Evolutionary conservation across 1,140 invertebrate genomes (phyloP).

Genomic region (Telenomus remus): DNA sequence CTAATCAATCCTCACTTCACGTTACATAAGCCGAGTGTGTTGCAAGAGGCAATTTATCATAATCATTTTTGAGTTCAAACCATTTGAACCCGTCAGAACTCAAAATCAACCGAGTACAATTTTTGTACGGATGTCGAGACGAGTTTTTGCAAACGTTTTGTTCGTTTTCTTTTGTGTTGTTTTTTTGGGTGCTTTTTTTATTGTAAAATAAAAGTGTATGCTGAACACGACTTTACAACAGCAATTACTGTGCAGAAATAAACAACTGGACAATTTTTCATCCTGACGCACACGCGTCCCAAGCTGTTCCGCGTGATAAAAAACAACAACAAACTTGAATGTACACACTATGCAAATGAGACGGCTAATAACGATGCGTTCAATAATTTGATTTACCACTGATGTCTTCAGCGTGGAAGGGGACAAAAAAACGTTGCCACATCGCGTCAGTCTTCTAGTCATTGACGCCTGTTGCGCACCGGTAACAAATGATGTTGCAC

Average conservation of each 20-base stretch:
- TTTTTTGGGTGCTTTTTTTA: background rate
- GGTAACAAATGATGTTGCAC: slow-evolving; percentile 42
- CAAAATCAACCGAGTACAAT: too few species aligned
- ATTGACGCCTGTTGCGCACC: slow-evolving; percentile 12
- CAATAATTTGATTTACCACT: slow-evolving; percentile 22
- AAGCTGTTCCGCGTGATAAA: background rate
- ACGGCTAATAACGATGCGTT: slow-evolving; percentile 13
- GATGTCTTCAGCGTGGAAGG: background rate
- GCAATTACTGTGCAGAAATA: background rate
- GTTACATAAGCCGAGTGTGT: too few species aligned
- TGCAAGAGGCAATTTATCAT: too few species aligned
- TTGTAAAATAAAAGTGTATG: background rate
- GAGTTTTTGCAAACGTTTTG: too few species aligned
- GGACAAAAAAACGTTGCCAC: slow-evolving; percentile 10
- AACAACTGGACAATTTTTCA: background rate
- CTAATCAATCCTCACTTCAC: too few species aligned
- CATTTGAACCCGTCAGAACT: too few species aligned
- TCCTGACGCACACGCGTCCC: background rate
- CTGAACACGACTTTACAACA: background rate
- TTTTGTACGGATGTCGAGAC: too few species aligned
- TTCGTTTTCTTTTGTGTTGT: background rate
- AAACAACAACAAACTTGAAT: background rate
- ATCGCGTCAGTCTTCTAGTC: slow-evolving; percentile 6
- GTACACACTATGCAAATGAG: slow-evolving; percentile 4
- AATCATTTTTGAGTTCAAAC: too few species aligned